phyloP scores from a whole-genome alignment of 2,113 vertebrate species.

The Pseudolaguvia tuberculata region DNA sequence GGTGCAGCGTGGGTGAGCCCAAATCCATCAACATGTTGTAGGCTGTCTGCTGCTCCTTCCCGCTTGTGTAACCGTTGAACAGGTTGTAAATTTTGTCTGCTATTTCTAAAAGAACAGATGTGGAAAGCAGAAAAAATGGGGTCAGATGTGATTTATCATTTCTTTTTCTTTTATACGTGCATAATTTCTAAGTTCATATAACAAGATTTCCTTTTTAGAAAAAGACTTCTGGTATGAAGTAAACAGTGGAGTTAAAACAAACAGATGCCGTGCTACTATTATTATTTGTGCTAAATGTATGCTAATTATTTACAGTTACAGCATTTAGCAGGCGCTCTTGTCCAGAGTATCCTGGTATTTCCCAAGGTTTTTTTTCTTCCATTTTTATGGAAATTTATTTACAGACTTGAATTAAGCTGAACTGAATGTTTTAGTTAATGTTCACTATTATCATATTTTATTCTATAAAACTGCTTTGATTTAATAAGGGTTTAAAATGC shows the following conservation, averaged over 20 bases:
- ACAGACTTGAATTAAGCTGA: no score
- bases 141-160: not conserved
- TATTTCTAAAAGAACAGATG: constrained; percentile 75
- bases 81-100: constrained; percentile 98
- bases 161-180: not conserved
- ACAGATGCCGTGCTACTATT: not conserved
- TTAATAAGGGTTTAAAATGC: no score
- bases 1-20: constrained; percentile 87
- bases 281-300: not conserved
- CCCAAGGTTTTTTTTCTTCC: no score
- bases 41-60: constrained; percentile 96
- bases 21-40: constrained; percentile 96
- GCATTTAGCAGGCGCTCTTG: no score
- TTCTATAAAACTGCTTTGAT: no score
- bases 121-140: not conserved
- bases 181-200: not conserved
- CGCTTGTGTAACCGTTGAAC: constrained; percentile 96
- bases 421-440: no score
- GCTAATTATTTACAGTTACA: no score
- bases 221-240: not conserved
- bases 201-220: not conserved
- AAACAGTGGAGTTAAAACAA: not conserved
- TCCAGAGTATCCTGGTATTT: no score
- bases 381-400: no score
- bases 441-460: no score